Evolutionary conservation across 2,888 invertebrate genomes (phyloP), one percentile per base, ranked within the genome.

Genomic region (Gortyna flavago): DNA sequence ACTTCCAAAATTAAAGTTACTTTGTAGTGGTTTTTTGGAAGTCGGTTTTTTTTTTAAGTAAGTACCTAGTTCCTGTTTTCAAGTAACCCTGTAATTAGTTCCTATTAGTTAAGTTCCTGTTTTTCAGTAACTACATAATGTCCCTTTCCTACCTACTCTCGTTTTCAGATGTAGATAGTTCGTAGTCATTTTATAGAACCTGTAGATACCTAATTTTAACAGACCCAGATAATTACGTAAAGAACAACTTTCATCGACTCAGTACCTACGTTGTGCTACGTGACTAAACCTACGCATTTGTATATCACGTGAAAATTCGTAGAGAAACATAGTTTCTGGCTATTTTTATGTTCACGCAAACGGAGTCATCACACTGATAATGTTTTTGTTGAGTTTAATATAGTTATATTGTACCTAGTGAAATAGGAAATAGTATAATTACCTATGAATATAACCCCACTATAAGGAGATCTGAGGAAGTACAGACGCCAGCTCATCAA

Each of bases 301-400:
- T 68, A 61, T 77, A 79, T 85, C 88, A 83, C 86, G 85, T 87
- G 84, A 80, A 83, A 70, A 79, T 80, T 78, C 35, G 32, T 78
- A 77, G 62, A 78, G 72, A 68, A 79, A 80, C 77, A 72, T 72
- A 75, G 73, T 75, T 83, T 61, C 59, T 62, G 61, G 71, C 80
- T 84, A 89, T 88, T 85, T 88, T 85, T 81, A 80, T 69, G 35
- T 64, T 48, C 66, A 35, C 54, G 48, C 71, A 67, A 68, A 35
- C 71, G 70, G 77, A 84, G 88, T 89, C 89, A 85, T 78, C 77
- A 88, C 69, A 81, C 88, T 81, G 77, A 79, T 88, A 85, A 84
- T 88, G 77, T 62, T 78, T 71, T 64, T 77, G 51, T 75, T 76
- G 8, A 59, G n/a, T 73, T n/a, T 72, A n/a, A 38, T 54, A 11